phyloP scores from a whole-genome alignment of 2,888 invertebrate genomes.

The Embidobia sp. region DNA sequence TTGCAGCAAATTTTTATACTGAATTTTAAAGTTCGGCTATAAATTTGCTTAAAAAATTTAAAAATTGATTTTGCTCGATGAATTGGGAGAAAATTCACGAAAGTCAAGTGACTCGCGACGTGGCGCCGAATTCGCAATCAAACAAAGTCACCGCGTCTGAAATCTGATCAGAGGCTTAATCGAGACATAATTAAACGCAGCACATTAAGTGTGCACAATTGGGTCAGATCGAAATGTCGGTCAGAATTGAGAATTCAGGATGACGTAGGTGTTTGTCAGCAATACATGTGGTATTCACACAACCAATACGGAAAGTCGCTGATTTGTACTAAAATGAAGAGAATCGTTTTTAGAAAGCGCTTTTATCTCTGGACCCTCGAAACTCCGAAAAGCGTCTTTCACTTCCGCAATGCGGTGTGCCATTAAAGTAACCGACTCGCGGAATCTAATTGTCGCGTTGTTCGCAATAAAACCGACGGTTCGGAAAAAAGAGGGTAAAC shows the following conservation, averaged over 20 bases:
- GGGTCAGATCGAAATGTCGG: constrained; percentile 45
- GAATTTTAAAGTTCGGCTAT: no score
- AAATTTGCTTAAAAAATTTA: no score
- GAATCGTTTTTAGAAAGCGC: constrained; percentile 24
- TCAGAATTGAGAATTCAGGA: constrained; percentile 28
- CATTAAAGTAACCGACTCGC: constrained; percentile 30
- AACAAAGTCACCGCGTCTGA: constrained; percentile 21
- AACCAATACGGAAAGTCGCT: neutral
- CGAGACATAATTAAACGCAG: constrained; percentile 42
- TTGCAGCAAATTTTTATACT: no score
- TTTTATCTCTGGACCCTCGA: constrained; percentile 15
- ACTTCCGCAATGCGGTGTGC: constrained; percentile 7
- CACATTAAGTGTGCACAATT: constrained; percentile 20
- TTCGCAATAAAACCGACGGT: no score
- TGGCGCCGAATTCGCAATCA: constrained; percentile 41
- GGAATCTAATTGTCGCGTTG: constrained; percentile 9
- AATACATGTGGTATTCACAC: neutral
- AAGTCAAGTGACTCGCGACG: no score
- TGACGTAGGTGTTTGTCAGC: constrained; percentile 14
- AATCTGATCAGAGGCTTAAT: constrained; percentile 32
- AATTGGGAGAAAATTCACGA: no score
- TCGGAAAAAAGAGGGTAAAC: no score
- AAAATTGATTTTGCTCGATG: no score
- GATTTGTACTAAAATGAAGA: constrained; percentile 7
- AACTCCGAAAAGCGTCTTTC: constrained; percentile 17